phyloP scores from a whole-genome alignment of 2,888 invertebrate genomes.

The Pyralis farinalis region DNA sequence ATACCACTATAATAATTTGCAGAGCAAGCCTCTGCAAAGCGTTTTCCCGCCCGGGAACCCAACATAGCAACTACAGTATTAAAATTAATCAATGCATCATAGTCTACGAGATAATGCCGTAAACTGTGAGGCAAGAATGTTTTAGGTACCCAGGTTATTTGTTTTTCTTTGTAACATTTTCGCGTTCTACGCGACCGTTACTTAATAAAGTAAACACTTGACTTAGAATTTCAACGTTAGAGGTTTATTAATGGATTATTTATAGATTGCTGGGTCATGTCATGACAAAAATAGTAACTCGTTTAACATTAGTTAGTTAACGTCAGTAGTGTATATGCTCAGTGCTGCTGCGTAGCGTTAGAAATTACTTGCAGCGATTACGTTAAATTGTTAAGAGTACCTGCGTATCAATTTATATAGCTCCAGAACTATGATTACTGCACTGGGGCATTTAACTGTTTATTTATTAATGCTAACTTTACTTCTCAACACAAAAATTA shows the following conservation, averaged over 20 bases:
- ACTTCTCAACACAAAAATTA: not conserved
- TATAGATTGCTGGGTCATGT: constrained; percentile 51
- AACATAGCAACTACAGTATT: constrained; percentile 9
- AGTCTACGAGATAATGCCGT: too few relatives aligned
- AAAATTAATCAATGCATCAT: constrained; percentile 22
- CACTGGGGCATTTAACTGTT: constrained; percentile 33
- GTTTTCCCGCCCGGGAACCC: not conserved
- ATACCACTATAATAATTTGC: too few relatives aligned
- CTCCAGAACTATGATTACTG: constrained; percentile 37
- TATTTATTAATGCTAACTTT: constrained; percentile 25
- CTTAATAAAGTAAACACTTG: too few relatives aligned
- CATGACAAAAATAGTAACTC: constrained; percentile 46
- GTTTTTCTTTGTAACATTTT: too few relatives aligned
- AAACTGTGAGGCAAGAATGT: too few relatives aligned
- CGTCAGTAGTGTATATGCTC: constrained; percentile 14
- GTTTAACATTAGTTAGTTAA: constrained; percentile 51
- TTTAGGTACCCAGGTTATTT: too few relatives aligned
- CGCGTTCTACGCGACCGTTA: too few relatives aligned
- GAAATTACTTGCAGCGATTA: constrained; percentile 48
- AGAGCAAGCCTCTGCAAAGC: not conserved
- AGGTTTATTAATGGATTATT: constrained; percentile 63
- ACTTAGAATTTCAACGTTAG: too few relatives aligned
- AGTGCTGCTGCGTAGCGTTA: constrained; percentile 27
- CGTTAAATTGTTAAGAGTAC: constrained; percentile 58
- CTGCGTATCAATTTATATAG: too few relatives aligned